A percentile compares a stretch with the other conserved stretches of the same genome.
These are phyloP conservation scores for Oikopleura albicans DNA, from an alignment of 23 tunicate species.

Conservation along the genomic window DNA sequence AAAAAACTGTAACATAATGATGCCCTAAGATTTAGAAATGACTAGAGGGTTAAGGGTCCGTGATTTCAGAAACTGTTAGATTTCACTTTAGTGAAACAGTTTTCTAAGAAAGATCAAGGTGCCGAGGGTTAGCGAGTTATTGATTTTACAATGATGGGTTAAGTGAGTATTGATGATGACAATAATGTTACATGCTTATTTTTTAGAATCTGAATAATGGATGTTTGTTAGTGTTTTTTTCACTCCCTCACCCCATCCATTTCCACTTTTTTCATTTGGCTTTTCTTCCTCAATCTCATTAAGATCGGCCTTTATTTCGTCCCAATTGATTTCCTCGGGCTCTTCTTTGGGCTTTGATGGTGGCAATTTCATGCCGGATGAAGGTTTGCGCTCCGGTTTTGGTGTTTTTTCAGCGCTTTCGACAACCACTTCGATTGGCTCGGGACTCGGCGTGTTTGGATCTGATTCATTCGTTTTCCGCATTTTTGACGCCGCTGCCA, in stretches of 20 bases:
- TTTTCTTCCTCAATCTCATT: not conserved
- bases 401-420: not conserved
- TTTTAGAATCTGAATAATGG: no score
- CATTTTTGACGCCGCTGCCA: not conserved
- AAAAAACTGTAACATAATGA: not conserved
- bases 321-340: slow-evolving; percentile 1
- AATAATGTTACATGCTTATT: no score
- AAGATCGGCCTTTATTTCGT: not conserved
- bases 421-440: not conserved
- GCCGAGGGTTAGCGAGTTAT: no score
- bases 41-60: not conserved
- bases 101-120: no score
- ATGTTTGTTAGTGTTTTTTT: no score
- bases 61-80: not conserved
- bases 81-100: not conserved
- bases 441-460: not conserved
- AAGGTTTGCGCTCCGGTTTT: not conserved
- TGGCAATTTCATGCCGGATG: not conserved
- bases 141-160: no score
- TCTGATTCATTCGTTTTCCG: not conserved
- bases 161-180: no score
- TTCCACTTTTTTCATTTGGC: not conserved
- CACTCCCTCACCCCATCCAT: slow-evolving; percentile 17
- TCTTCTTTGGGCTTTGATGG: not conserved
- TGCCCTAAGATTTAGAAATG: not conserved